Base-by-base conservation (phyloP, 2,113 vertebrate genomes). In the Himantopus leucocephalus region DNA sequence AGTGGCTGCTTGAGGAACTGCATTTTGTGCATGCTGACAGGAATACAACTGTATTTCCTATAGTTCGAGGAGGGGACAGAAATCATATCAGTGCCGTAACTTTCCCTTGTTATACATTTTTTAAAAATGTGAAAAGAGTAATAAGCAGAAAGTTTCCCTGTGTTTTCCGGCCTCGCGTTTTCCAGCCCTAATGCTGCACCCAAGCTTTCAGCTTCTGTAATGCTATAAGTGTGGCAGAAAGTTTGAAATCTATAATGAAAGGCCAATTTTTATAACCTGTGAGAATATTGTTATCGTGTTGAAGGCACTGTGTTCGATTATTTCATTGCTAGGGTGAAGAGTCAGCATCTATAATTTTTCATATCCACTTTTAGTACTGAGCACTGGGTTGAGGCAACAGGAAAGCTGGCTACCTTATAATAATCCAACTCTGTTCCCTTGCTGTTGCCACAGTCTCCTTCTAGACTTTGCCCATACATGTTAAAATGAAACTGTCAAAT, bases 401-500 rank as follows among this genome's bases (percentile, higher is more conserved):
- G 43, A 92, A 94, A 95, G 21, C 60, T 86, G 92, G 21, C 60
- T 86, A 59, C 81, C 71, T 88, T 88, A 32, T 58, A 76, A 82
- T 78, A 72, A 94, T 88, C 82, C 82, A 94, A 5, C 56, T 83
- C 88, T 68, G 63, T 73, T 96, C 79, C 76, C 71, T 91, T 84
- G 80, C 90, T 95, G 70, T 81, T 92, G 88, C 90, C 16, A 19
- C 72, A 6, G 1, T 80, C 88, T 88, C 72, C 73, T 94, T 72
- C 85, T 92, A 88, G 96, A 77, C 72, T 96, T 96, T 96, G 91
- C 96, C 94, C 90, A 45, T 85, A 80, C 88, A 64, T 97, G 91
- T 97, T 97, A 97, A 96, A 96, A 94, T 70, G 81, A 82, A 97
- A 88, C 95, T 95, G 96, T 97, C 96, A 96, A 96, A 97, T 97